phyloP scores from a whole-genome alignment of 1,140 invertebrate genomes.

The Aradophagus sp. region DNA sequence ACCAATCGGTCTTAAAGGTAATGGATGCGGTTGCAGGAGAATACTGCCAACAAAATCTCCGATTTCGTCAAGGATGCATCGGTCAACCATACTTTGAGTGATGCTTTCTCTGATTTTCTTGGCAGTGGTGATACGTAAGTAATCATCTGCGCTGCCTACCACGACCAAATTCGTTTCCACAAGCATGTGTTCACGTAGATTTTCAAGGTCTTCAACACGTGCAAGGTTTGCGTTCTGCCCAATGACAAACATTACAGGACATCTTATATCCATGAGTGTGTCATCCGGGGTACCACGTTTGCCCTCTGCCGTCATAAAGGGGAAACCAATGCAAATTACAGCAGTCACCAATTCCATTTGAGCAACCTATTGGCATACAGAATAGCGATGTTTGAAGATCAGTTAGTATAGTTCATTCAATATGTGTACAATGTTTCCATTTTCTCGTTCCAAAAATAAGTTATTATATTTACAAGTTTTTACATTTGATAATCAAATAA shows the following conservation, averaged over 20 bases:
- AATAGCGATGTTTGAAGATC: too few species aligned
- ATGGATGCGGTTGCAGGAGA: constrained; percentile 77
- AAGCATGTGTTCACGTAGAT: constrained; percentile 83
- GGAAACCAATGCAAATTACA: constrained; percentile 87
- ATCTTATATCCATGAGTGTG: constrained; percentile 82
- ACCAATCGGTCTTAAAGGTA: constrained; percentile 74
- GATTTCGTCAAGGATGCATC: constrained; percentile 82
- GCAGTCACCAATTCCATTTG: constrained; percentile 82
- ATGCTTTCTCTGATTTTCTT: constrained; percentile 84
- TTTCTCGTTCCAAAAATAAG: too few species aligned
- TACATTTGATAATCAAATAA: too few species aligned
- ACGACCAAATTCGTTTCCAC: constrained; percentile 86
- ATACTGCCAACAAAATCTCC: constrained; percentile 79
- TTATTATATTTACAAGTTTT: too few species aligned
- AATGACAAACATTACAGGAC: constrained; percentile 86
- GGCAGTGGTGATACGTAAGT: constrained; percentile 81
- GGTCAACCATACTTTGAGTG: constrained; percentile 88
- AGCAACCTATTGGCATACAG: too few species aligned
- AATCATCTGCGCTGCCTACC: constrained; percentile 88
- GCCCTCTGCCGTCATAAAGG: constrained; percentile 84
- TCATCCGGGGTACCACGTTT: constrained; percentile 87
- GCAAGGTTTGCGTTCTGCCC: constrained; percentile 82
- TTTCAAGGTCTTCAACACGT: constrained; percentile 85
- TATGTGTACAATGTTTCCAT: too few species aligned
- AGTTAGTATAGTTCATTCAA: too few species aligned